Conservation (phyloP, 2,888 invertebrate species). For the Trichogramma evanescens region DNA sequence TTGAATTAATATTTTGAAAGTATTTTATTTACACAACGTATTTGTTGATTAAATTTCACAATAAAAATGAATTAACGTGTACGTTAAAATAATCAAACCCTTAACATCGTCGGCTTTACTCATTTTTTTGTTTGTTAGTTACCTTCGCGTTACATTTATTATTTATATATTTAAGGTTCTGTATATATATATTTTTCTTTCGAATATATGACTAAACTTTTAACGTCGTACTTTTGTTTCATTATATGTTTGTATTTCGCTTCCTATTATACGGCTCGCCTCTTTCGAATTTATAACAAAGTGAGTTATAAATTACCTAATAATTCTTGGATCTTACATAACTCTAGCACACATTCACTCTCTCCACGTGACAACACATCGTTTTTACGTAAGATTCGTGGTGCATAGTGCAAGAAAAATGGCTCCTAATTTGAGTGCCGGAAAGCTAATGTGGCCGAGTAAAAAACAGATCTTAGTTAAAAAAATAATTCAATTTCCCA, state of each 20-base stretch:
- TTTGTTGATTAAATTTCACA: slow-evolving; percentile 25
- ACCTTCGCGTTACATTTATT: slow-evolving; percentile 4
- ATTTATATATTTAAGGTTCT: background rate
- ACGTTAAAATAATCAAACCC: slow-evolving; percentile 14
- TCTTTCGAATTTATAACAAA: no score
- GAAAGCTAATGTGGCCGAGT: no score
- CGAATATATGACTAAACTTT: slow-evolving; percentile 8
- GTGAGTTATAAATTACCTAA: background rate
- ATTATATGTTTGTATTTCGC: background rate
- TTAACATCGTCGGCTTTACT: slow-evolving; percentile 18
- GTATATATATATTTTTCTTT: slow-evolving; percentile 5
- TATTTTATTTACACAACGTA: slow-evolving; percentile 35
- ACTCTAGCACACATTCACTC: background rate
- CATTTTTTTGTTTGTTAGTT: background rate
- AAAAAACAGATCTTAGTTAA: no score
- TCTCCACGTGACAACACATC: background rate
- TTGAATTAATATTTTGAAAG: slow-evolving; percentile 19
- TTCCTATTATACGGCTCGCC: no score
- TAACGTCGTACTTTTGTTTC: background rate
- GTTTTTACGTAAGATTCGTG: no score
- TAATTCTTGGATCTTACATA: background rate
- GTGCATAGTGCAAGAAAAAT: no score
- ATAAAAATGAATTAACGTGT: slow-evolving; percentile 24
- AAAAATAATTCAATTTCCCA: no score
- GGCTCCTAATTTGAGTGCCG: no score